phyloP scores from a whole-genome alignment of 2,113 vertebrate species.

The Beaufortia kweichowensis region DNA sequence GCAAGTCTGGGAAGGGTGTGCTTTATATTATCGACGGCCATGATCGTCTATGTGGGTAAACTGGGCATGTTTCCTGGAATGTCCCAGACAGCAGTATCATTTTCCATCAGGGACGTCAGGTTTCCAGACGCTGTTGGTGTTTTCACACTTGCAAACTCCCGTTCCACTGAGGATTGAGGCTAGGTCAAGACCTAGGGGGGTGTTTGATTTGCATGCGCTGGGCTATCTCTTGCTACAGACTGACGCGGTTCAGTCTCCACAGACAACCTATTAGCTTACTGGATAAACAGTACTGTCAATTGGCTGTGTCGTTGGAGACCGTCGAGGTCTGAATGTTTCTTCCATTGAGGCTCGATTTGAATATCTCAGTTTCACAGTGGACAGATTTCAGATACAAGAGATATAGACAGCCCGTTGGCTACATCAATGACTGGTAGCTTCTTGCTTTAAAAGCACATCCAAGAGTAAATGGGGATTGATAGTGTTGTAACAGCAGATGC shows the following conservation, averaged over 20 bases:
- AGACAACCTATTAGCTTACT: slow-evolving; percentile 35
- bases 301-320: background rate
- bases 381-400: background rate
- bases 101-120: slow-evolving; percentile 47
- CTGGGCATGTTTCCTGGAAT: slow-evolving; percentile 58
- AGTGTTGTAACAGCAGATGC: too few species aligned
- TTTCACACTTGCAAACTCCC: slow-evolving; percentile 55
- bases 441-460: background rate
- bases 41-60: slow-evolving; percentile 55
- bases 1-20: background rate
- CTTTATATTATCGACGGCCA: slow-evolving; percentile 48
- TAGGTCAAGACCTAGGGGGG: background rate
- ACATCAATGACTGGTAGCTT: background rate
- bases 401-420: background rate
- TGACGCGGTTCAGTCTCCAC: slow-evolving; percentile 14
- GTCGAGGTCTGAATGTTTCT: slow-evolving; percentile 16
- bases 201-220: background rate
- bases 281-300: slow-evolving; percentile 41
- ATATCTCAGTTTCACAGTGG: background rate
- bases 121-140: slow-evolving; percentile 44
- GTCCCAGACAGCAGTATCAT: slow-evolving; percentile 56
- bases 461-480: background rate
- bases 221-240: slow-evolving; percentile 20
- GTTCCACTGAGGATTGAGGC: slow-evolving; percentile 1
- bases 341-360: background rate